Evolutionary conservation across 2,888 invertebrate species (phyloP).

Genomic region (Holacanthella duospinosa): DNA sequence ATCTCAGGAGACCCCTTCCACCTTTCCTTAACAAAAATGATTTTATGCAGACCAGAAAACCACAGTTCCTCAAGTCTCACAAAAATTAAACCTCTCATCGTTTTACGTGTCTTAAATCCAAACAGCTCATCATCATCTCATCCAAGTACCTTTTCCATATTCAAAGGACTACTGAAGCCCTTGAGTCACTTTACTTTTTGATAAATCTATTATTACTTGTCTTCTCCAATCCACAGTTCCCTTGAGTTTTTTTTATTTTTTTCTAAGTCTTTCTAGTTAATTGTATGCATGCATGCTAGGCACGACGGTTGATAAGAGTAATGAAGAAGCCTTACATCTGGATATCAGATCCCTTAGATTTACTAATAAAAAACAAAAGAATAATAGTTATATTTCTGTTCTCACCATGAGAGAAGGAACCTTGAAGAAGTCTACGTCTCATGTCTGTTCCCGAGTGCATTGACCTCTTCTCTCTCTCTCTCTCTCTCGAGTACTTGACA

Average conservation of each 20-base stretch:
- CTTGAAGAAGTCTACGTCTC: neutral
- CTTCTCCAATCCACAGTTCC: too few relatives aligned
- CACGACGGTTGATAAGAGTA: too few relatives aligned
- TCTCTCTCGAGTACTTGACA: neutral
- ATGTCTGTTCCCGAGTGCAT: neutral
- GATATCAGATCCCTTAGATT: too few relatives aligned
- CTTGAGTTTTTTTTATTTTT: too few relatives aligned
- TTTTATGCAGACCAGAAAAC: conserved; percentile 1
- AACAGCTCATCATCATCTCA: neutral
- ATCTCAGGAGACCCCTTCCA: neutral
- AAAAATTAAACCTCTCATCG: neutral
- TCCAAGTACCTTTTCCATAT: too few relatives aligned
- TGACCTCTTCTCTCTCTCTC: too few relatives aligned
- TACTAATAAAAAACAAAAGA: too few relatives aligned
- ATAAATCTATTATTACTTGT: too few relatives aligned
- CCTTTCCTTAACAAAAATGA: neutral
- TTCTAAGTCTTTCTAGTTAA: too few relatives aligned
- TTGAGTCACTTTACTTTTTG: too few relatives aligned
- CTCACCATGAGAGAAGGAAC: neutral
- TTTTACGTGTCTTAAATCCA: neutral
- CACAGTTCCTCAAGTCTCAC: neutral
- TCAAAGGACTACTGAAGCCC: too few relatives aligned
- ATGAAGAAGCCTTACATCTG: neutral
- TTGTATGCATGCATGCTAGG: too few relatives aligned
- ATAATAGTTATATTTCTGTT: neutral